Evolutionary conservation across 2,888 invertebrate species (phyloP).

Genomic region (Eristalis tenax): DNA sequence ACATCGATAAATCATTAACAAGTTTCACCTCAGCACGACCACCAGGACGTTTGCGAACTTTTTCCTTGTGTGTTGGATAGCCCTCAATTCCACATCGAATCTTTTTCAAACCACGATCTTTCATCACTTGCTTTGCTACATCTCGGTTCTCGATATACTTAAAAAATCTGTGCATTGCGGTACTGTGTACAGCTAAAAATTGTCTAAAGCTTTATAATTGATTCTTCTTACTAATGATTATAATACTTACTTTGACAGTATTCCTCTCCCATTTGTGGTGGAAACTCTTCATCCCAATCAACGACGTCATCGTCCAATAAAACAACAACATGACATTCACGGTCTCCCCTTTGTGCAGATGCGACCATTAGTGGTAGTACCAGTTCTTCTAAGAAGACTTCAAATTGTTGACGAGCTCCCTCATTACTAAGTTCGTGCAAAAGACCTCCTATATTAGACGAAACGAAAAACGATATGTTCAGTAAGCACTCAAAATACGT

Average conservation of each 20-base stretch:
- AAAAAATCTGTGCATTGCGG: slow-evolving; percentile 98
- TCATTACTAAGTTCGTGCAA: slow-evolving; percentile 99
- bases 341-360: slow-evolving; percentile 95
- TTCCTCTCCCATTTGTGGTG: slow-evolving; percentile 99
- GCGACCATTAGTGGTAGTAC: slow-evolving; percentile 98
- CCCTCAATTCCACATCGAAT: slow-evolving; percentile 99
- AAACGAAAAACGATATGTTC: background rate
- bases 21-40: slow-evolving; percentile 92
- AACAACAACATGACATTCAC: slow-evolving; percentile 98
- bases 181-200: slow-evolving; percentile 91
- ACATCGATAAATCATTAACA: too few relatives aligned
- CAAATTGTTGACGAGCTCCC: slow-evolving; percentile 98
- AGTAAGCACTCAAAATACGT: background rate
- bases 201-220: background rate
- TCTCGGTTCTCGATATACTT: slow-evolving; percentile 99
- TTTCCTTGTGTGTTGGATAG: slow-evolving; percentile 99
- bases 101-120: slow-evolving; percentile 98
- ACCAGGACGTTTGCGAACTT: slow-evolving; percentile 96
- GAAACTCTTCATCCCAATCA: slow-evolving; percentile 99
- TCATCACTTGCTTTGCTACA: slow-evolving; percentile 99
- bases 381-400: slow-evolving; percentile 95
- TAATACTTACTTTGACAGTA: slow-evolving; percentile 92
- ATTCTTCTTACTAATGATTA: background rate
- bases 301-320: slow-evolving; percentile 96
- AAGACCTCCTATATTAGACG: slow-evolving; percentile 86